These are phyloP conservation scores for Mechanitis messenoides DNA, from an alignment of 2,888 invertebrate species.

Conservation along the genomic window DNA sequence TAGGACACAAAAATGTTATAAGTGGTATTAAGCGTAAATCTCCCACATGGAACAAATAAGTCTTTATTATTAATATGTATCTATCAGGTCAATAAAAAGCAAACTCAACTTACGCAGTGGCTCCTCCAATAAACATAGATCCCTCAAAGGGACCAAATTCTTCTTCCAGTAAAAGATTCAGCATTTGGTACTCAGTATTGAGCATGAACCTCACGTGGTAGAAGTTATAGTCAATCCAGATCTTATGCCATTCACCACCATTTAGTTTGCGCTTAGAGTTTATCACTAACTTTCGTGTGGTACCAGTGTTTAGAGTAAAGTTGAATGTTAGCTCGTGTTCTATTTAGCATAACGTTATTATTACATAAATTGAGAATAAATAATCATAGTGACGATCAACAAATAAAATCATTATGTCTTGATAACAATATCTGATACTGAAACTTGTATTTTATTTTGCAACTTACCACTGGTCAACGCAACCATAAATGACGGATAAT, in stretches of 20 bases:
- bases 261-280: constrained; percentile 89
- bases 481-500: constrained; percentile 94
- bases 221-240: constrained; percentile 96
- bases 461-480: constrained; percentile 86
- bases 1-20: no score
- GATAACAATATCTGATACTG: neutral
- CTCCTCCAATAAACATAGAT: constrained; percentile 95
- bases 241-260: constrained; percentile 96
- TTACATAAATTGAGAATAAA: neutral
- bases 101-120: constrained; percentile 84
- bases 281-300: constrained; percentile 87
- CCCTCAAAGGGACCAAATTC: constrained; percentile 95
- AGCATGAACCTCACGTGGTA: constrained; percentile 95
- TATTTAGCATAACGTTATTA: constrained; percentile 34
- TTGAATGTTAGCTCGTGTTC: constrained; percentile 93
- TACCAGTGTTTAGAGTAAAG: constrained; percentile 90
- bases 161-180: constrained; percentile 88
- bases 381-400: no score
- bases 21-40: no score
- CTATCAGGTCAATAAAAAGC: neutral
- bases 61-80: no score
- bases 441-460: constrained; percentile 1
- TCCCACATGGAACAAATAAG: no score
- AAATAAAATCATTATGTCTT: no score
- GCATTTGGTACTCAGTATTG: constrained; percentile 92